A percentile compares a stretch with the other conserved stretches of the same genome.
These are phyloP conservation scores for Daphoenositta chrysoptera DNA, from an alignment of 2,113 vertebrate species.

Conservation along the genomic window DNA sequence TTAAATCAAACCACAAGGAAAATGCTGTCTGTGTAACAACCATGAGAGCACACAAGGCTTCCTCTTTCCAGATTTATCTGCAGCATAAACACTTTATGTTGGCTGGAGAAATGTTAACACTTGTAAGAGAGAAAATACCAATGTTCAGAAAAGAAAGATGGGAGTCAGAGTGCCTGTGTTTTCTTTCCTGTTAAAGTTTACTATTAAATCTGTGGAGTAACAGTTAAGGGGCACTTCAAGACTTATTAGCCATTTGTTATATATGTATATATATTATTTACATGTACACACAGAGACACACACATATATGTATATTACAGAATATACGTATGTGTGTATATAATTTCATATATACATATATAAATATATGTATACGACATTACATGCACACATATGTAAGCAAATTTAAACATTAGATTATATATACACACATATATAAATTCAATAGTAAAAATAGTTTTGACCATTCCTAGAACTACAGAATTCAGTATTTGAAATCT, in stretches of 20 bases:
- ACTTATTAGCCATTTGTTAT: neutral
- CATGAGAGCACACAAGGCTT: neutral
- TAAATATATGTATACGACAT: no score
- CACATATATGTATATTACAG: no score
- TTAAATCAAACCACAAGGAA: neutral
- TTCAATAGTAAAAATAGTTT: neutral
- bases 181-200: neutral
- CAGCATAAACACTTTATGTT: neutral
- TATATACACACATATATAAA: neutral
- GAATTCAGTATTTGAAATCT: neutral
- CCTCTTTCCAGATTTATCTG: neutral
- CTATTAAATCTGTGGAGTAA: neutral
- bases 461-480: neutral
- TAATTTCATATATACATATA: no score
- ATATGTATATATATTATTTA: neutral
- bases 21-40: neutral
- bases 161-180: neutral
- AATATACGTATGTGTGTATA: no score
- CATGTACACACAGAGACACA: fast-evolving
- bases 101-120: neutral
- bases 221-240: neutral
- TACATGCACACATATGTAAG: neutral
- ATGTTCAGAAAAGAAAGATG: neutral
- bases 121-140: neutral
- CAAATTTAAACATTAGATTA: neutral